Conservation (phyloP, 2,797 vertebrate species). For the Sandelia bainsii region DNA sequence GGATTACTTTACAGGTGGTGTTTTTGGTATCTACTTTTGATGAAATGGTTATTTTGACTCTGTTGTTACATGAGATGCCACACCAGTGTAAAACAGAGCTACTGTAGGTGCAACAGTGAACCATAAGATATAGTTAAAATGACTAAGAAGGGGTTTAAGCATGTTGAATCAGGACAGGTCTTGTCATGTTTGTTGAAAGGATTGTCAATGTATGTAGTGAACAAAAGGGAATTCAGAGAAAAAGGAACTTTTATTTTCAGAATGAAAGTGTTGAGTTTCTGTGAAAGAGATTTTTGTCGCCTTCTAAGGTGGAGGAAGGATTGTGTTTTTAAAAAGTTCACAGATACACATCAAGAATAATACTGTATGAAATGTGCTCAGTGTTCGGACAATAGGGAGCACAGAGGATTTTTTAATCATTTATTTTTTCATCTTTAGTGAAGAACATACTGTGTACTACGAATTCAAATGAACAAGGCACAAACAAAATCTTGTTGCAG, state of each 20-base stretch:
- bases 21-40: conserved; percentile 30
- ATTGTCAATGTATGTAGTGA: conserved; percentile 25
- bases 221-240: conserved; percentile 7
- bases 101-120: conserved; percentile 19
- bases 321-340: too few relatives aligned
- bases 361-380: conserved; percentile 8
- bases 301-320: too few relatives aligned
- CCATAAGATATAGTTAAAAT: neutral
- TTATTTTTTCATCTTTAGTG: conserved; percentile 19
- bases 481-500: conserved; percentile 10
- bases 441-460: conserved; percentile 18
- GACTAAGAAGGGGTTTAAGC: conserved; percentile 25
- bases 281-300: neutral
- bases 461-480: conserved; percentile 24
- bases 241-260: conserved; percentile 9
- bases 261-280: neutral
- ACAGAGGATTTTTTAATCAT: conserved; percentile 31
- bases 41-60: conserved; percentile 29
- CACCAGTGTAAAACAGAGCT: conserved; percentile 1
- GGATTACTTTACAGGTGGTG: conserved; percentile 26
- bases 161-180: conserved; percentile 56
- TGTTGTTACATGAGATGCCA: conserved; percentile 21
- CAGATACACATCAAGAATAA: neutral
- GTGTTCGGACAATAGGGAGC: conserved; percentile 31
- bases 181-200: conserved; percentile 45